Conservation (phyloP, 2,888 invertebrate genomes). For the Nomada fucata region DNA sequence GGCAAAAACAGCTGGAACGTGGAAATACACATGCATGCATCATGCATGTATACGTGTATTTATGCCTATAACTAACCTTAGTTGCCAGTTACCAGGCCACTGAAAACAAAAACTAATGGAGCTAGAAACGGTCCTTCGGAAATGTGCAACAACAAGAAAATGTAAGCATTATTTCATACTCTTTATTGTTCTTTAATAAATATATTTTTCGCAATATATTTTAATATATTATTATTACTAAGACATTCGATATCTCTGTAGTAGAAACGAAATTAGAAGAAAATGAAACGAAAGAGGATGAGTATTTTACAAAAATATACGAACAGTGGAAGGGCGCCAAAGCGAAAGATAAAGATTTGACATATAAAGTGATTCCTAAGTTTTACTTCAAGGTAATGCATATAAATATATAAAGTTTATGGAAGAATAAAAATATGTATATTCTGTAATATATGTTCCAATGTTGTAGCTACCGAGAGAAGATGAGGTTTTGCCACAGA, state of each 20-base stretch:
- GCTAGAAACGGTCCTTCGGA: slow-evolving; percentile 71
- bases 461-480: slow-evolving; percentile 87
- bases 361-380: slow-evolving; percentile 89
- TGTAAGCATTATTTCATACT: slow-evolving; percentile 57
- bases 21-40: background rate
- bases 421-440: slow-evolving; percentile 1
- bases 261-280: slow-evolving; percentile 62
- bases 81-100: background rate
- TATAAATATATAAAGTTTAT: background rate
- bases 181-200: background rate
- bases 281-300: slow-evolving; percentile 83
- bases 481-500: slow-evolving; percentile 91
- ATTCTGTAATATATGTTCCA: slow-evolving; percentile 8
- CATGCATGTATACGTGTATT: background rate
- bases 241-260: slow-evolving; percentile 49
- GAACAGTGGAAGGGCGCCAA: slow-evolving; percentile 85
- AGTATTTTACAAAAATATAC: slow-evolving; percentile 86
- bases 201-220: slow-evolving; percentile 1
- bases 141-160: slow-evolving; percentile 63
- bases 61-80: slow-evolving; percentile 37
- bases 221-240: slow-evolving; percentile 2
- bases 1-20: background rate
- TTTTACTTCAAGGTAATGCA: slow-evolving; percentile 88
- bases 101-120: slow-evolving; percentile 70
- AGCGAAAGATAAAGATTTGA: slow-evolving; percentile 84